A percentile compares a stretch with the other conserved stretches of the same genome.
Conservation (phyloP, 2,888 invertebrate species). For the Oasisia sp. region DNA sequence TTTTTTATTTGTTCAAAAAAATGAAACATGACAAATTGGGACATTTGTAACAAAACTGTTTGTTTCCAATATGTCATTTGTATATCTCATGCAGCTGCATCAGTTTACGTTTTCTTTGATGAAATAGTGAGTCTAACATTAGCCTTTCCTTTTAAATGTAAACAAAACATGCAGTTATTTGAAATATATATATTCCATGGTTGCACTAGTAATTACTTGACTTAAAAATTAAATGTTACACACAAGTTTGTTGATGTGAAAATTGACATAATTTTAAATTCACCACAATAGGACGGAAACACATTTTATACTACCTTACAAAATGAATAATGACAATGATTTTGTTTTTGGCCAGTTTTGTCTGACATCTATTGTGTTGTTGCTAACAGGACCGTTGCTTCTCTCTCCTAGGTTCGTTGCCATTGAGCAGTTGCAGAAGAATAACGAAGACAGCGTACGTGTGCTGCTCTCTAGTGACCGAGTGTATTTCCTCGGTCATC, state of each 20-base stretch:
- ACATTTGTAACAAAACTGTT: too few relatives aligned
- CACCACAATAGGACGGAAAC: background rate
- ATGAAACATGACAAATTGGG: too few relatives aligned
- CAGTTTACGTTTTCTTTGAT: too few relatives aligned
- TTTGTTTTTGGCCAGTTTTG: background rate
- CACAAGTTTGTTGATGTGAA: background rate
- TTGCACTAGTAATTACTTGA: too few relatives aligned
- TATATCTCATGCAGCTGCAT: too few relatives aligned
- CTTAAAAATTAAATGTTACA: too few relatives aligned
- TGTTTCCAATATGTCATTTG: too few relatives aligned
- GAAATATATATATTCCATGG: too few relatives aligned
- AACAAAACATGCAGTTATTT: too few relatives aligned
- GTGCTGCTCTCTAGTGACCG: slow-evolving; percentile 81
- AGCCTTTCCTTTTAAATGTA: too few relatives aligned
- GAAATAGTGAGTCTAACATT: too few relatives aligned
- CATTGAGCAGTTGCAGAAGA: slow-evolving; percentile 80
- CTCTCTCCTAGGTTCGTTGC: slow-evolving; percentile 75
- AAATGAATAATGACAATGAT: background rate
- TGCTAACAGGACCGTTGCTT: background rate
- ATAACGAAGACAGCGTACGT: slow-evolving; percentile 80
- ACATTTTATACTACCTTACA: background rate
- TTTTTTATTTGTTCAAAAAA: too few relatives aligned
- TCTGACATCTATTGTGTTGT: background rate
- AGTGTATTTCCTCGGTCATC: slow-evolving; percentile 77
- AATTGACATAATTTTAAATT: background rate